phyloP scores from a whole-genome alignment of 2,797 vertebrate genomes.

The Mastacembelus armatus region DNA sequence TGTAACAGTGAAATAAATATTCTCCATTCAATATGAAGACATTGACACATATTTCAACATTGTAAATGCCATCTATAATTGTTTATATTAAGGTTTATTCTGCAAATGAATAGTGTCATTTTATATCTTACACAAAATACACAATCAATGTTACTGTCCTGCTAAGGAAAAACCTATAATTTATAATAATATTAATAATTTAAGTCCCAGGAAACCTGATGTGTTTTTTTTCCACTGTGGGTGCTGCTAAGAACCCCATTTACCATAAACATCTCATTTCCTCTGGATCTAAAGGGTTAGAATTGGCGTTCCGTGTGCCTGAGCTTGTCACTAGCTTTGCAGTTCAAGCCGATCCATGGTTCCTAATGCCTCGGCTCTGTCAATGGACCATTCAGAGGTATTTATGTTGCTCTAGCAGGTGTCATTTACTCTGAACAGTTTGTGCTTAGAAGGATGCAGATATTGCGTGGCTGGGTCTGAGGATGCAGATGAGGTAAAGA shows the following conservation, averaged over 20 bases:
- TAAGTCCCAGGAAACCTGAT: too few relatives aligned
- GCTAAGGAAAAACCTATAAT: too few relatives aligned
- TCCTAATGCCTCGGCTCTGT: slow-evolving; percentile 54
- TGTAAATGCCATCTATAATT: slow-evolving; percentile 13
- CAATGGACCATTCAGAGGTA: slow-evolving; percentile 74
- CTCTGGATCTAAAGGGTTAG: slow-evolving; percentile 63
- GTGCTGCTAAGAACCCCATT: slow-evolving; percentile 77
- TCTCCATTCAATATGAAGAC: neutral
- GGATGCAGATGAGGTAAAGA: slow-evolving; percentile 35
- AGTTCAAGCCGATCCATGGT: slow-evolving; percentile 50
- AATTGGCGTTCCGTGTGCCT: slow-evolving; percentile 65
- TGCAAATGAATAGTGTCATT: too few relatives aligned
- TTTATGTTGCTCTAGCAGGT: slow-evolving; percentile 73
- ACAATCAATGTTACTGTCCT: too few relatives aligned
- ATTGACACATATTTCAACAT: neutral
- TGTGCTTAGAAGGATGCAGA: slow-evolving; percentile 44
- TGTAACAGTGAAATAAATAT: slow-evolving; percentile 1
- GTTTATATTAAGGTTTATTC: slow-evolving; percentile 2
- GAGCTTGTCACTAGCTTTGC: slow-evolving; percentile 62
- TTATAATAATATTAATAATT: too few relatives aligned
- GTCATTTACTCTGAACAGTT: slow-evolving; percentile 67
- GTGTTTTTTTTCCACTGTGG: too few relatives aligned
- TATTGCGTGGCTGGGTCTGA: slow-evolving; percentile 30
- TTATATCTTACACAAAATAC: too few relatives aligned
- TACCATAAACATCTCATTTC: slow-evolving; percentile 83